These are phyloP conservation scores for Rafetus swinhoei DNA, from an alignment of 2,113 vertebrate species.

Conservation along the genomic window DNA sequence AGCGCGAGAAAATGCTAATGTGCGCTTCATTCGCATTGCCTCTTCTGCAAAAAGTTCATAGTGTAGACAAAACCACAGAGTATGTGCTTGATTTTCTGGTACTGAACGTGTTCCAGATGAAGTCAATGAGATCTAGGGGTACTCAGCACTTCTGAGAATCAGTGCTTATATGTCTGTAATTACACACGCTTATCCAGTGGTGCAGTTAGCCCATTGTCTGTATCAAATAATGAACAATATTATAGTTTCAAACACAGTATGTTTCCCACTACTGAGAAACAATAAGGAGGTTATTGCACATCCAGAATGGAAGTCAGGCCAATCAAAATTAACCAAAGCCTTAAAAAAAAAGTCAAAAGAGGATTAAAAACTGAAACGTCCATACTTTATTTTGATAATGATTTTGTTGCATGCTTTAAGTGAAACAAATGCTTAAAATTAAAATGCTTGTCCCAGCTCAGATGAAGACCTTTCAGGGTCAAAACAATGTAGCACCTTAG, in stretches of 20 bases:
- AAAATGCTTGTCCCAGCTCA: slow-evolving; percentile 42
- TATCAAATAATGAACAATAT: neutral
- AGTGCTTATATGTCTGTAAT: neutral
- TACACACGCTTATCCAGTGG: neutral
- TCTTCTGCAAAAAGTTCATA: too few species aligned
- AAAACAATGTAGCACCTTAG: neutral
- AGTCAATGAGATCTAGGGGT: neutral
- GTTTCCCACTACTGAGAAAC: slow-evolving; percentile 7
- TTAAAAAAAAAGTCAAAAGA: neutral
- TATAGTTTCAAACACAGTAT: neutral
- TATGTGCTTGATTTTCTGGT: neutral
- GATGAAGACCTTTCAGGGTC: slow-evolving; percentile 35
- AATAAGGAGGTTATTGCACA: neutral
- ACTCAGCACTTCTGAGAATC: neutral
- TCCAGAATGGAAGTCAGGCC: neutral
- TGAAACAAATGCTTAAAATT: slow-evolving; percentile 44
- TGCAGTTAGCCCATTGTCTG: neutral
- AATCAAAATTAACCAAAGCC: slow-evolving; percentile 22
- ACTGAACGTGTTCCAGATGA: neutral
- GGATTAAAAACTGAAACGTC: neutral
- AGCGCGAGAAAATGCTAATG: too few species aligned
- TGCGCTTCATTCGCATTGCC: too few species aligned
- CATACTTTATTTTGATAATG: slow-evolving; percentile 30
- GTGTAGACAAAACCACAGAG: neutral
- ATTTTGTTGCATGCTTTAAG: slow-evolving; percentile 37